These are phyloP conservation scores for Rhynchopsitta pachyrhyncha DNA, from an alignment of 2,113 vertebrate species.

Conservation along the genomic window DNA sequence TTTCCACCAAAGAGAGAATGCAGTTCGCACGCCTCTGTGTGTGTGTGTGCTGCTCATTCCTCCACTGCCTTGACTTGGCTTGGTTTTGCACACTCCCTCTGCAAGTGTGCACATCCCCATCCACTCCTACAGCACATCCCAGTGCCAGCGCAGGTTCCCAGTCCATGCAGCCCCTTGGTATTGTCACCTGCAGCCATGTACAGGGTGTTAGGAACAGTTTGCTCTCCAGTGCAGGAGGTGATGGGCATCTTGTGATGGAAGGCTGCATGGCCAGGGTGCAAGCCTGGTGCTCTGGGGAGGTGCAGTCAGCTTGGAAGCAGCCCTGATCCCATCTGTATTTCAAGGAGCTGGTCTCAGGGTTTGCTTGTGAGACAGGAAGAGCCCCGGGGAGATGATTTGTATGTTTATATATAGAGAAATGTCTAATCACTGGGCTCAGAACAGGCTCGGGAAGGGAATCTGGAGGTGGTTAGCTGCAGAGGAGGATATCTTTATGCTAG, in stretches of 20 bases:
- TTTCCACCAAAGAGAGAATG: conserved; percentile 15
- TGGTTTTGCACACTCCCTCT: background rate
- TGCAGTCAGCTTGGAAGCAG: background rate
- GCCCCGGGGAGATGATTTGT: background rate
- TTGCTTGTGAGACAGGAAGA: conserved; percentile 27
- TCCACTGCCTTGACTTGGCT: fast-evolving
- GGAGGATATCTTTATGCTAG: conserved; percentile 36
- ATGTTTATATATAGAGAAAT: conserved; percentile 26
- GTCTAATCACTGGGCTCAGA: conserved; percentile 3
- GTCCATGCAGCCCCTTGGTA: fast-evolving
- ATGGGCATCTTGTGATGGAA: background rate
- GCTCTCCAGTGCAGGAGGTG: background rate
- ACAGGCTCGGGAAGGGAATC: conserved; percentile 27
- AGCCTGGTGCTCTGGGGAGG: background rate
- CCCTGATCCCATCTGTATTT: background rate
- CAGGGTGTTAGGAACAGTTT: fast-evolving
- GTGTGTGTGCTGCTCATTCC: fast-evolving
- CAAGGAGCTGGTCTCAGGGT: conserved; percentile 10
- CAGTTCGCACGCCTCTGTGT: background rate
- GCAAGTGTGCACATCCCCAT: fast-evolving
- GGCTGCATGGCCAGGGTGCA: background rate
- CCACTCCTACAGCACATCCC: background rate
- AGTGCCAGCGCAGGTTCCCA: fast-evolving
- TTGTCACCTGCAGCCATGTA: fast-evolving
- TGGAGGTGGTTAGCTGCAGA: conserved; percentile 52